phyloP scores from a whole-genome alignment of 2,113 vertebrate genomes.

The Notechis scutatus region DNA sequence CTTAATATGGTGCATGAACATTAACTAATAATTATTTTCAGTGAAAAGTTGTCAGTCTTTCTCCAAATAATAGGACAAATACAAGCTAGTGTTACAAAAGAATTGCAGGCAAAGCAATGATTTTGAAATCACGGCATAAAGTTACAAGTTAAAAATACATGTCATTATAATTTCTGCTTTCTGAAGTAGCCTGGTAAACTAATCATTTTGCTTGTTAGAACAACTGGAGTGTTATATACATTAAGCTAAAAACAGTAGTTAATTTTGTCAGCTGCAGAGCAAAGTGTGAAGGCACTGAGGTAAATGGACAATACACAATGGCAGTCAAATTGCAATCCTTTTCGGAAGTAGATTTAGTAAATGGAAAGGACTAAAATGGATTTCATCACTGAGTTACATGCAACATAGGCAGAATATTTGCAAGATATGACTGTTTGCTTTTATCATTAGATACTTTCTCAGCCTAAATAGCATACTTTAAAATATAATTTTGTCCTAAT shows the following conservation, averaged over 20 bases:
- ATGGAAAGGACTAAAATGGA: conserved; percentile 1
- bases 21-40: conserved; percentile 64
- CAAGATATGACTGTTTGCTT: neutral
- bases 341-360: neutral
- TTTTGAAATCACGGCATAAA: conserved; percentile 61
- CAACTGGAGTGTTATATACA: conserved; percentile 22
- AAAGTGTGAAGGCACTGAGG: neutral
- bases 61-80: conserved; percentile 55
- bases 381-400: neutral
- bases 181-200: conserved; percentile 42
- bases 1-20: conserved; percentile 43
- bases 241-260: conserved; percentile 38
- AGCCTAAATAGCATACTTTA: neutral
- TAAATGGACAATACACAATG: neutral
- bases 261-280: conserved; percentile 8
- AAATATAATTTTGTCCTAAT: neutral
- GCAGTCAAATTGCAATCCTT: neutral
- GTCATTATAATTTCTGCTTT: conserved; percentile 51
- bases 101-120: conserved; percentile 56
- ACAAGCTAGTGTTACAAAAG: conserved; percentile 44
- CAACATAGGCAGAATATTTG: neutral
- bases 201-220: conserved; percentile 40
- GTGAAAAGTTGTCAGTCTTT: conserved; percentile 61
- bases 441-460: neutral
- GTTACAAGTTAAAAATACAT: conserved; percentile 55